These are phyloP conservation scores for Tyto alba DNA, from an alignment of 2,113 vertebrate genomes.

Conservation along the genomic window DNA sequence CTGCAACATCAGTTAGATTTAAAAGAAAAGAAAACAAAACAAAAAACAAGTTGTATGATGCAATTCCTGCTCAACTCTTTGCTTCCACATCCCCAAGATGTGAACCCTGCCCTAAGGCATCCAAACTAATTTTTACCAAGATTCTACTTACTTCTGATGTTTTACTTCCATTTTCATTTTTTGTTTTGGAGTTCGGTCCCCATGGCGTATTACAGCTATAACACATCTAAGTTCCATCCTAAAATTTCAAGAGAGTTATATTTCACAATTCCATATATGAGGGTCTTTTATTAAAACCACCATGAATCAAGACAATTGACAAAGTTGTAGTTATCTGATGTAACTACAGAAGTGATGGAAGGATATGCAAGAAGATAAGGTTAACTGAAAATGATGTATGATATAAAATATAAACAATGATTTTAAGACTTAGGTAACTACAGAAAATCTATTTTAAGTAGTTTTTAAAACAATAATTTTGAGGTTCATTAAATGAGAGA, in stretches of 20 bases:
- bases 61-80: neutral
- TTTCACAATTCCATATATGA: neutral
- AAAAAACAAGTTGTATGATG: neutral
- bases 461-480: slow-evolving; percentile 7
- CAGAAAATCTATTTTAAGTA: slow-evolving; percentile 12
- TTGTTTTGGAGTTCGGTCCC: slow-evolving; percentile 81
- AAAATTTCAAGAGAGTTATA: slow-evolving; percentile 22
- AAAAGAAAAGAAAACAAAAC: neutral
- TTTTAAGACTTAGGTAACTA: slow-evolving; percentile 39
- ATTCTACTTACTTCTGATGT: slow-evolving; percentile 74
- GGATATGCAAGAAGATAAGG: slow-evolving; percentile 1
- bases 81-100: neutral
- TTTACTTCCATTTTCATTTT: slow-evolving; percentile 89
- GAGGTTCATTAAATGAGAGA: slow-evolving; percentile 46
- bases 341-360: slow-evolving; percentile 25
- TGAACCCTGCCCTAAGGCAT: neutral
- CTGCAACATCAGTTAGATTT: neutral
- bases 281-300: neutral
- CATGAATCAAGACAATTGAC: neutral
- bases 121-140: neutral
- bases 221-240: slow-evolving; percentile 91
- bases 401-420: neutral
- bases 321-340: neutral
- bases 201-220: slow-evolving; percentile 82
- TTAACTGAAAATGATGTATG: slow-evolving; percentile 42